Evolutionary conservation across 2,888 invertebrate species (phyloP).

Genomic region (Lasioglossum pauxillum): DNA sequence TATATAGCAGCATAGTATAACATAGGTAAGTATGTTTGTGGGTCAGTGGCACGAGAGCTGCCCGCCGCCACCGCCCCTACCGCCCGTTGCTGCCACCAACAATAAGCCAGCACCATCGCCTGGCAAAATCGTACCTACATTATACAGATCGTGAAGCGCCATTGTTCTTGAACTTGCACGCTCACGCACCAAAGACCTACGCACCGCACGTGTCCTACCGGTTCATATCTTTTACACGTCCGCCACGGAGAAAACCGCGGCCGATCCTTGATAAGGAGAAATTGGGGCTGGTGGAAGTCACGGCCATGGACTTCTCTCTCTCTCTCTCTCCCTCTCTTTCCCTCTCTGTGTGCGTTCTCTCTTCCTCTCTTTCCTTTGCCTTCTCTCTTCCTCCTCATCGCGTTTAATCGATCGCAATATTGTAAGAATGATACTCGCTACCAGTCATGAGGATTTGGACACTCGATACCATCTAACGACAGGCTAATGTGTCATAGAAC

Average conservation of each 20-base stretch:
- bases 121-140: conserved; percentile 80
- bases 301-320: conserved; percentile 20
- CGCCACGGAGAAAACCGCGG: conserved; percentile 21
- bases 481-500: not conserved
- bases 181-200: conserved; percentile 72
- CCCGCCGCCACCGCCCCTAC: conserved; percentile 64
- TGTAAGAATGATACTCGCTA: conserved; percentile 33
- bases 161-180: conserved; percentile 83
- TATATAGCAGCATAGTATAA: conserved; percentile 79
- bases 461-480: not conserved
- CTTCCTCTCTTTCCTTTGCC: not conserved
- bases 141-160: conserved; percentile 80
- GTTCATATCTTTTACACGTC: conserved; percentile 24
- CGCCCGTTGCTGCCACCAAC: conserved; percentile 62
- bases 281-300: conserved; percentile 31
- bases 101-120: conserved; percentile 55
- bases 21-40: conserved; percentile 83
- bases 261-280: conserved; percentile 52
- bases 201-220: conserved; percentile 42
- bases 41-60: conserved; percentile 82
- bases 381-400: not conserved
- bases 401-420: conserved; percentile 41
- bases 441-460: not conserved
- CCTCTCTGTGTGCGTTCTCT: not conserved
- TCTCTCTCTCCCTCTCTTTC: not conserved